phyloP scores from a whole-genome alignment of 2,888 invertebrate species.

The Scotopteryx bipunctaria region DNA sequence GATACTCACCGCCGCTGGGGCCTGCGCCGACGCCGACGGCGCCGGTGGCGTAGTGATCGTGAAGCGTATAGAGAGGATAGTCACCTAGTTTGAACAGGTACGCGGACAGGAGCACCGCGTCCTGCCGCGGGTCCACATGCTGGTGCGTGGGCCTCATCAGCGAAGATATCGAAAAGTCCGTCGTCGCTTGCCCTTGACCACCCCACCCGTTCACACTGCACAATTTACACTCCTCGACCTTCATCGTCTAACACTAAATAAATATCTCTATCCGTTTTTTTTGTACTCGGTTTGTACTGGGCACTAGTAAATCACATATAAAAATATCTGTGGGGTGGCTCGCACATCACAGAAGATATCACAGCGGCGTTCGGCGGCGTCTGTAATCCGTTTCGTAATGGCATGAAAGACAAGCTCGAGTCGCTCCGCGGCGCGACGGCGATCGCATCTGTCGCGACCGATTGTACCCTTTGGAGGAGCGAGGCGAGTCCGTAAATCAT shows the following conservation, averaged over 20 bases:
- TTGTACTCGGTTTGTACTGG: slow-evolving; percentile 84
- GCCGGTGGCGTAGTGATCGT: slow-evolving; percentile 67
- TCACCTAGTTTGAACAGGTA: slow-evolving; percentile 83
- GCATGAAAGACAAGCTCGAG: slow-evolving; percentile 37
- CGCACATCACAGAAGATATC: slow-evolving; percentile 81
- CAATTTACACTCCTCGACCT: slow-evolving; percentile 77
- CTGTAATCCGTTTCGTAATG: slow-evolving; percentile 53
- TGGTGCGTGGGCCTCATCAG: slow-evolving; percentile 75
- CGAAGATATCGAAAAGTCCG: slow-evolving; percentile 79
- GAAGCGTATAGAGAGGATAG: slow-evolving; percentile 79
- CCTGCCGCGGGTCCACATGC: slow-evolving; percentile 69
- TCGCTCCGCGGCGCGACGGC: slow-evolving; percentile 27
- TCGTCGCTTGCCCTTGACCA: slow-evolving; percentile 60
- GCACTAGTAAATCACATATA: slow-evolving; percentile 83
- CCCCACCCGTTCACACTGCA: slow-evolving; percentile 77
- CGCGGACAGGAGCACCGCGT: slow-evolving; percentile 76
- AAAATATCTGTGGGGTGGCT: slow-evolving; percentile 78
- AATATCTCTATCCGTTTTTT: slow-evolving; percentile 75
- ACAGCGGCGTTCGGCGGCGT: slow-evolving; percentile 74
- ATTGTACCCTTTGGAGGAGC: slow-evolving; percentile 32
- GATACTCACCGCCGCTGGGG: slow-evolving; percentile 70
- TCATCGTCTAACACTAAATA: slow-evolving; percentile 62
- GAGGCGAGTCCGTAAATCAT: slow-evolving; percentile 38
- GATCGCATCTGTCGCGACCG: slow-evolving; percentile 25
- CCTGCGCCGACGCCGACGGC: slow-evolving; percentile 61